Conservation (phyloP, 2,888 invertebrate genomes). For the Ennomos erosarius region DNA sequence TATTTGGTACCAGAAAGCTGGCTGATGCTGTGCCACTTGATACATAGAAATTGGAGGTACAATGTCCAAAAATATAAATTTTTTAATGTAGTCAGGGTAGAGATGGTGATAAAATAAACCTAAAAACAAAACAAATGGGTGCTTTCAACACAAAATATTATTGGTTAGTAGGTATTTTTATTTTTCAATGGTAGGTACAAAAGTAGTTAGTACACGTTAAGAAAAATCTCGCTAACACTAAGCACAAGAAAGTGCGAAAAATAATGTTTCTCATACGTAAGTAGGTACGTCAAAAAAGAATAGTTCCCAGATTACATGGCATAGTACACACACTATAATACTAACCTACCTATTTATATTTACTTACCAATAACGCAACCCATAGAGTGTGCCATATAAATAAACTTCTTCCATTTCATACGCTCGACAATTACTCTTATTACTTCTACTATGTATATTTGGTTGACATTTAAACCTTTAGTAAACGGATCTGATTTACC, state of each 20-base stretch:
- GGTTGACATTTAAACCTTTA: slow-evolving; percentile 28
- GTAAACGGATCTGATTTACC: slow-evolving; percentile 76
- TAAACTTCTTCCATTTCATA: slow-evolving; percentile 45
- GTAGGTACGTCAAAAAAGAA: too few species aligned
- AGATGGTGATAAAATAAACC: slow-evolving; percentile 65
- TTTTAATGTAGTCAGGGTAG: slow-evolving; percentile 78
- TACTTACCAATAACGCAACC: slow-evolving; percentile 49
- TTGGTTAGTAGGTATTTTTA: too few species aligned
- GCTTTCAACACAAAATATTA: too few species aligned
- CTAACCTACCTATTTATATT: too few species aligned
- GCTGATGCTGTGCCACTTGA: slow-evolving; percentile 45
- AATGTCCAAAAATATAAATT: slow-evolving; percentile 68
- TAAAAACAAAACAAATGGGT: slow-evolving; percentile 42
- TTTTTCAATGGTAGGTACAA: too few species aligned
- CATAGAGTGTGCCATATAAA: slow-evolving; percentile 52
- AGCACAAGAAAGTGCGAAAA: too few species aligned
- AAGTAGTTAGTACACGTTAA: too few species aligned
- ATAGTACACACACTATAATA: too few species aligned
- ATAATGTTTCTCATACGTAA: too few species aligned
- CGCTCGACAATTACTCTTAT: slow-evolving; percentile 43
- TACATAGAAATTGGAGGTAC: slow-evolving; percentile 47
- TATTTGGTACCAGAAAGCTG: slow-evolving; percentile 44
- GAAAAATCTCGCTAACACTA: too few species aligned
- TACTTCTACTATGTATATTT: slow-evolving; percentile 54
- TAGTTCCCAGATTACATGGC: too few species aligned